Conservation (phyloP, 2,113 vertebrate genomes). For the Otis tarda region DNA sequence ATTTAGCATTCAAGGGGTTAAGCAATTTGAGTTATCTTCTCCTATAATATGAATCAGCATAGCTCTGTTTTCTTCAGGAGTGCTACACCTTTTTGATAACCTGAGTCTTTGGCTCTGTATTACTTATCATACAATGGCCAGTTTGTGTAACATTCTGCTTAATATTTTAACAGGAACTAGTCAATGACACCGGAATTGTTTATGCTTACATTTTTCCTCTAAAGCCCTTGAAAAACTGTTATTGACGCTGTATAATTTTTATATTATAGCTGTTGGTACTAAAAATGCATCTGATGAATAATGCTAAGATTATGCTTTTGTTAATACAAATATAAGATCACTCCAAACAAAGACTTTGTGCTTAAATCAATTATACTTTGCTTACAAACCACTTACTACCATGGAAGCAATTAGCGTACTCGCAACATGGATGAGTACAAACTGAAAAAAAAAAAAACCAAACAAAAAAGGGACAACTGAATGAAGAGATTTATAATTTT, state of each 20-base stretch:
- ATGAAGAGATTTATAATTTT: neutral
- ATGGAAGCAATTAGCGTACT: constrained; percentile 7
- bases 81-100: neutral
- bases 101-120: neutral
- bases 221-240: constrained; percentile 24
- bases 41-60: neutral
- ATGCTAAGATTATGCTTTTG: constrained; percentile 43
- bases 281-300: constrained; percentile 23
- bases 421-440: neutral
- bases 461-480: neutral
- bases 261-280: constrained; percentile 46
- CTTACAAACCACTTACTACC: constrained; percentile 36
- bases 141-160: constrained; percentile 27
- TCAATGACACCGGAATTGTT: constrained; percentile 18
- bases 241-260: constrained; percentile 48
- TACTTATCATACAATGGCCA: constrained; percentile 12
- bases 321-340: constrained; percentile 1
- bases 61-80: neutral
- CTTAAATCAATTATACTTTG: constrained; percentile 2
- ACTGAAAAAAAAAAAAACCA: neutral
- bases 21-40: neutral
- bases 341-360: constrained; percentile 24
- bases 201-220: constrained; percentile 32
- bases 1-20: constrained; percentile 15
- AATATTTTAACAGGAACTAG: constrained; percentile 41